phyloP scores from a whole-genome alignment of 1,140 invertebrate genomes.

The Popillia japonica region DNA sequence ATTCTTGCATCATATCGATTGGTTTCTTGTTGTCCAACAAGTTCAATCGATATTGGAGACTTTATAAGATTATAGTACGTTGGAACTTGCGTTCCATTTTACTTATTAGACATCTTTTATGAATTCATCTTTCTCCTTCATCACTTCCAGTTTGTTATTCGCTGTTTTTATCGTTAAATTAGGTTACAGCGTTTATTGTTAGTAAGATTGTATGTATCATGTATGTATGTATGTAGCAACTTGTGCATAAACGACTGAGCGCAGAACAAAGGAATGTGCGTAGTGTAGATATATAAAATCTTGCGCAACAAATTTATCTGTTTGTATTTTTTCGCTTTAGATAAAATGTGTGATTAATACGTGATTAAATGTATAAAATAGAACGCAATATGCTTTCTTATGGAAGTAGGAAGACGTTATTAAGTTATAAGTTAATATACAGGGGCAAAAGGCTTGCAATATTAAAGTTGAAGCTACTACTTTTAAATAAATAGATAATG shows the following conservation, averaged over 20 bases:
- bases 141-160: no score
- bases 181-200: no score
- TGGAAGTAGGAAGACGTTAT: not conserved
- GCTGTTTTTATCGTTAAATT: no score
- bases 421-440: not conserved
- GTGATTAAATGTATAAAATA: not conserved
- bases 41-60: no score
- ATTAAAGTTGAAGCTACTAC: not conserved
- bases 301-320: conserved; percentile 5
- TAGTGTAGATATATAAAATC: not conserved
- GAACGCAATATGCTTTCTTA: not conserved
- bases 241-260: no score
- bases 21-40: not conserved
- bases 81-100: no score
- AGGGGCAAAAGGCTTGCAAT: not conserved
- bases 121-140: no score
- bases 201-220: no score
- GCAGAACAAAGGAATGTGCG: conserved; percentile 1
- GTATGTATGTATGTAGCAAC: no score
- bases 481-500: not conserved
- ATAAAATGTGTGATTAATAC: not conserved
- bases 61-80: no score
- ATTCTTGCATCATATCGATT: conserved; percentile 5
- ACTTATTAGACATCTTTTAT: no score
- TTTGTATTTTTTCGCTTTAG: not conserved